Evolutionary conservation across 1,140 invertebrate species (phyloP).

Genomic region (Chironomus tepperi): DNA sequence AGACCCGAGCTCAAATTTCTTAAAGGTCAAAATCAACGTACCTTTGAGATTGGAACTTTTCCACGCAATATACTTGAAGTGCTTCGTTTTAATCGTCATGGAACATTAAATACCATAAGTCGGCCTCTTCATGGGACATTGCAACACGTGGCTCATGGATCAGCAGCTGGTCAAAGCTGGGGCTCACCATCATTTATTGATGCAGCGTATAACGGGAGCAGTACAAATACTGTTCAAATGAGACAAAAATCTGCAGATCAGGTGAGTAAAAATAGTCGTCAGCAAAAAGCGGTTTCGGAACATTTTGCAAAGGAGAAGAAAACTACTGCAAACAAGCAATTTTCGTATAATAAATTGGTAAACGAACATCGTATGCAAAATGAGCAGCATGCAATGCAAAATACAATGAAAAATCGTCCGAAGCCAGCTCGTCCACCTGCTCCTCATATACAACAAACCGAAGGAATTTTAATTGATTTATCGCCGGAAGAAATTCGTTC

Average conservation of each 20-base stretch:
- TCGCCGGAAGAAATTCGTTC: slow-evolving; percentile 44
- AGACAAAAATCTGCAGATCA: slow-evolving; percentile 51
- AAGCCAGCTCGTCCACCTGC: slow-evolving; percentile 45
- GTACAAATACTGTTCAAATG: slow-evolving; percentile 59
- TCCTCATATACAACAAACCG: slow-evolving; percentile 41
- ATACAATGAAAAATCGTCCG: slow-evolving; percentile 27
- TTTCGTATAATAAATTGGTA: slow-evolving; percentile 64
- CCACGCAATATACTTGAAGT: slow-evolving; percentile 62
- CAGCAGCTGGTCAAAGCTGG: slow-evolving; percentile 72
- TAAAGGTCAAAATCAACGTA: slow-evolving; percentile 90
- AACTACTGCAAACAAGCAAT: slow-evolving; percentile 54
- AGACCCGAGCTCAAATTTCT: slow-evolving; percentile 85
- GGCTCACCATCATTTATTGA: slow-evolving; percentile 75
- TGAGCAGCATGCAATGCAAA: slow-evolving; percentile 28
- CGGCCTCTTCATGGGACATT: slow-evolving; percentile 75
- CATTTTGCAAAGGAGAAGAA: slow-evolving; percentile 42
- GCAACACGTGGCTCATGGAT: slow-evolving; percentile 69
- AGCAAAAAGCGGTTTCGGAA: slow-evolving; percentile 41
- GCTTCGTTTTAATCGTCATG: slow-evolving; percentile 49
- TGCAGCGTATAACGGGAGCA: slow-evolving; percentile 67
- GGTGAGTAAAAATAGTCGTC: slow-evolving; percentile 41
- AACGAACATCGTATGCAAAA: slow-evolving; percentile 46
- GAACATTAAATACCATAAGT: slow-evolving; percentile 54
- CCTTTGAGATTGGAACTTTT: slow-evolving; percentile 74
- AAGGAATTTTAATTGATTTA: slow-evolving; percentile 52